phyloP scores from a whole-genome alignment of 2,888 invertebrate genomes.

The Dione vanillae region DNA sequence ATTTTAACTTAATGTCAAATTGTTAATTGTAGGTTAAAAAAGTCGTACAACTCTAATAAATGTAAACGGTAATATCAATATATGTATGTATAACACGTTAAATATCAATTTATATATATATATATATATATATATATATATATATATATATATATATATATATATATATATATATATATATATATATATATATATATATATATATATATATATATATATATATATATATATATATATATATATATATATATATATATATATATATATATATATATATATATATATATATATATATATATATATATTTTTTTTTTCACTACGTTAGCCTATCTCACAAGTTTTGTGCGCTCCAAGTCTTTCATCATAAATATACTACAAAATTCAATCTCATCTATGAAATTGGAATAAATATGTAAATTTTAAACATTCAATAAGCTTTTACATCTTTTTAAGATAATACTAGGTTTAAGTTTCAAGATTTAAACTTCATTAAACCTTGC shows the following conservation, averaged over 20 bases:
- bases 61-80: slow-evolving; percentile 50
- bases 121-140: neutral
- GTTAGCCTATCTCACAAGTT: slow-evolving; percentile 75
- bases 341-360: slow-evolving; percentile 81
- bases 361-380: slow-evolving; percentile 66
- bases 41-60: slow-evolving; percentile 36
- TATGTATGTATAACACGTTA: slow-evolving; percentile 54
- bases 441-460: slow-evolving; percentile 46
- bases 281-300: neutral
- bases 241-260: too few relatives aligned
- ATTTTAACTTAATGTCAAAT: slow-evolving; percentile 12
- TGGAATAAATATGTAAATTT: slow-evolving; percentile 36
- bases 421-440: slow-evolving; percentile 43
- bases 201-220: slow-evolving; percentile 49
- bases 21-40: slow-evolving; percentile 29
- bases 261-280: too few relatives aligned
- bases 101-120: slow-evolving; percentile 48
- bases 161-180: too few relatives aligned
- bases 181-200: neutral
- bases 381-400: slow-evolving; percentile 49
- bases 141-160: too few relatives aligned
- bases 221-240: slow-evolving; percentile 1
- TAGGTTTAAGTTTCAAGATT: slow-evolving; percentile 27
- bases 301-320: slow-evolving; percentile 59
- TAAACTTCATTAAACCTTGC: slow-evolving; percentile 28